phyloP scores from a whole-genome alignment of 2,113 vertebrate species.

The Zapornia atra region DNA sequence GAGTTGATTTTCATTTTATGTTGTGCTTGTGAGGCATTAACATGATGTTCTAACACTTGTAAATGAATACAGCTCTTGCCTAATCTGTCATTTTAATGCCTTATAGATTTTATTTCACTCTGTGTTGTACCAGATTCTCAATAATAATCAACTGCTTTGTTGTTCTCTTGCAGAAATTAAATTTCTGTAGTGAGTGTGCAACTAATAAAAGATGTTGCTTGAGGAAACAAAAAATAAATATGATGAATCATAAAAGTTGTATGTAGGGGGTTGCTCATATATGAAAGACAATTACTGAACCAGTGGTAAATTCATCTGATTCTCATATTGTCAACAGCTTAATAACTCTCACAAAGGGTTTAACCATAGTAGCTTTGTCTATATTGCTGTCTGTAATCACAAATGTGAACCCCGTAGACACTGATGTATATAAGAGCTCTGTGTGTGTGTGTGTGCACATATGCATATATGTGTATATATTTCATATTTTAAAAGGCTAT shows the following conservation, averaged over 20 bases:
- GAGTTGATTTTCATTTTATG: conserved; percentile 93
- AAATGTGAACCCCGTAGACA: neutral
- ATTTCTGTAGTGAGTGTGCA: conserved; percentile 95
- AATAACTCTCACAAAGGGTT: conserved; percentile 79
- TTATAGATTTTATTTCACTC: conserved; percentile 99
- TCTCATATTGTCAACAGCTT: conserved; percentile 86
- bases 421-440: neutral
- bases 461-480: neutral
- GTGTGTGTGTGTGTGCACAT: neutral
- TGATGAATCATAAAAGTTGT: conserved; percentile 95
- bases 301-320: conserved; percentile 90
- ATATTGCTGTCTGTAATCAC: conserved; percentile 41
- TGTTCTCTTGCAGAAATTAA: conserved; percentile 98
- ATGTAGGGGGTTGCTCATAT: conserved; percentile 85
- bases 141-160: conserved; percentile 98
- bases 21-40: conserved; percentile 94
- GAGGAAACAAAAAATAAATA: conserved; percentile 99
- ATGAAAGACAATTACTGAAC: conserved; percentile 94
- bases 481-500: neutral
- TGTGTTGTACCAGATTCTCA: conserved; percentile 94
- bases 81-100: conserved; percentile 99
- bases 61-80: conserved; percentile 95
- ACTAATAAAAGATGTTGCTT: conserved; percentile 99
- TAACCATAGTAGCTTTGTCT: conserved; percentile 52
- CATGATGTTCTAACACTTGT: conserved; percentile 98